phyloP scores from a whole-genome alignment of 2,888 invertebrate genomes.

The Aspidiotus destructor region DNA sequence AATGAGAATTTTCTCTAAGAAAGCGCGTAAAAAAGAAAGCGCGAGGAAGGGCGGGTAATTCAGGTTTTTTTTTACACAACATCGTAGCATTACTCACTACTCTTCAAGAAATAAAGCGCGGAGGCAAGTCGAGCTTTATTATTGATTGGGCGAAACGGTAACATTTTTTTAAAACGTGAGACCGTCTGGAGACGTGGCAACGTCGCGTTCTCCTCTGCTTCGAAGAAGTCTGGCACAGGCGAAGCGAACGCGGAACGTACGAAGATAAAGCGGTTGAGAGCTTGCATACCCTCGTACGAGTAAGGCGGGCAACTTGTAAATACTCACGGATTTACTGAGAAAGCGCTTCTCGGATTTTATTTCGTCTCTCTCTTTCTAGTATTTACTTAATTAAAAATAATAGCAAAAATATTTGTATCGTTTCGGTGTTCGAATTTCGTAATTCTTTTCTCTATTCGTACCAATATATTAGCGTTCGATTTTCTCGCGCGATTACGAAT shows the following conservation, averaged over 20 bases:
- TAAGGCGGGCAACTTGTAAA: slow-evolving; percentile 31
- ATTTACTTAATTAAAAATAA: too few relatives aligned
- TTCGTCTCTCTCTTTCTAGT: not conserved
- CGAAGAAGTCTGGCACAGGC: slow-evolving; percentile 27
- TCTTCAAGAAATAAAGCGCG: not conserved
- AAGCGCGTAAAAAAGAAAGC: not conserved
- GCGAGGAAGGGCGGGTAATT: not conserved
- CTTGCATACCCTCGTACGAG: slow-evolving; percentile 29
- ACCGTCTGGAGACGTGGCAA: slow-evolving; percentile 32
- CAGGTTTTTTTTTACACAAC: not conserved
- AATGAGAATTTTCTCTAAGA: not conserved
- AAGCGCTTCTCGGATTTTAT: not conserved
- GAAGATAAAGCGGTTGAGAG: slow-evolving; percentile 32
- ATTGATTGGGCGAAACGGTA: slow-evolving; percentile 30
- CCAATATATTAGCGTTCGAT: too few relatives aligned
- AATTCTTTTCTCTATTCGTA: too few relatives aligned
- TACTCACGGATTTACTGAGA: slow-evolving; percentile 12
- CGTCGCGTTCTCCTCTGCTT: slow-evolving; percentile 25
- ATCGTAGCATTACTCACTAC: not conserved
- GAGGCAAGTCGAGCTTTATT: slow-evolving; percentile 28
- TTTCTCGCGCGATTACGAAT: too few relatives aligned
- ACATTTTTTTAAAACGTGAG: slow-evolving; percentile 31
- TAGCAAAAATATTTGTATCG: too few relatives aligned
- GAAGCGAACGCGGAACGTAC: not conserved
- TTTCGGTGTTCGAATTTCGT: too few relatives aligned